phyloP scores from a whole-genome alignment of 2,113 vertebrate species.

The Gobius niger region DNA sequence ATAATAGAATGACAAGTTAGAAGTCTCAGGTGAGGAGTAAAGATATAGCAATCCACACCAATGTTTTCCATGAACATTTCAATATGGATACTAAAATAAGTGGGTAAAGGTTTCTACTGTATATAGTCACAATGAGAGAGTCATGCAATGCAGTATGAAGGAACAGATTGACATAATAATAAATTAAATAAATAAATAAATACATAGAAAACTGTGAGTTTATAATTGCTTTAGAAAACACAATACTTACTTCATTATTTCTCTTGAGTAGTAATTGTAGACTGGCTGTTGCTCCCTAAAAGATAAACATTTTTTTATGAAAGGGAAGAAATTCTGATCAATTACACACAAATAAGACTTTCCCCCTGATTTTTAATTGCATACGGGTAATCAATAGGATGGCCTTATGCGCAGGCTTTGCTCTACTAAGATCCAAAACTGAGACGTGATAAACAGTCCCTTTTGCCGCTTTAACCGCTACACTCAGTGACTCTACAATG shows the following conservation, averaged over 20 bases:
- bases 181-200: too few relatives aligned
- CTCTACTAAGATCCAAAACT: not conserved
- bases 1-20: not conserved
- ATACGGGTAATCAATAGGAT: too few relatives aligned
- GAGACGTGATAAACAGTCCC: not conserved
- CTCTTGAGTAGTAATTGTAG: conserved; percentile 85
- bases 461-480: not conserved
- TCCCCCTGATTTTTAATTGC: too few relatives aligned
- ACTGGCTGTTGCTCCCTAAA: conserved; percentile 83
- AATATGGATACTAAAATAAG: too few relatives aligned
- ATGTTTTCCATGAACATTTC: too few relatives aligned
- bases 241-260: conserved; percentile 84
- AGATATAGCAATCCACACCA: too few relatives aligned
- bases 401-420: not conserved
- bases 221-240: not conserved
- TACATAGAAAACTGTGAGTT: too few relatives aligned
- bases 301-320: conserved; percentile 16
- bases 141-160: too few relatives aligned
- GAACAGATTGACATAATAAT: too few relatives aligned
- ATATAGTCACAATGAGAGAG: too few relatives aligned
- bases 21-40: too few relatives aligned
- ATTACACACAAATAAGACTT: not conserved
- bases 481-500: conserved; percentile 9
- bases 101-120: too few relatives aligned
- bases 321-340: not conserved